These are phyloP conservation scores for Hypomecis atomaria DNA, from an alignment of 2,888 invertebrate species.

Conservation along the genomic window DNA sequence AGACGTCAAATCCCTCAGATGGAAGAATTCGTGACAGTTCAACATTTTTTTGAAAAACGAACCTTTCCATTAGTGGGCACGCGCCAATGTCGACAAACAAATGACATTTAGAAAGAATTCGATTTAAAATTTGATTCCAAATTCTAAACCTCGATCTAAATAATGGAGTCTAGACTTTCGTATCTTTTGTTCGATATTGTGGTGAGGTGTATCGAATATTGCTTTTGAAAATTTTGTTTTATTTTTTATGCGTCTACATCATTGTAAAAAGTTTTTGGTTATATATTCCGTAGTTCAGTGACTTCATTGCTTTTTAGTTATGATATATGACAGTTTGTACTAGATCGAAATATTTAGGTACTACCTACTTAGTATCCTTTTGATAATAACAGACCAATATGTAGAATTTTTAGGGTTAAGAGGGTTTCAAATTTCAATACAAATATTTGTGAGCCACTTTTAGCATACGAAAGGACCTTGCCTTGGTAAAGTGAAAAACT, in stretches of 20 bases:
- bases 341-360: too few relatives aligned
- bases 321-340: too few relatives aligned
- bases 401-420: too few relatives aligned
- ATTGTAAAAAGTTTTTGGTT: background rate
- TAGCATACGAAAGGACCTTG: too few relatives aligned
- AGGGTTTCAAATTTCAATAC: too few relatives aligned
- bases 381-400: too few relatives aligned
- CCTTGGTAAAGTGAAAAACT: too few relatives aligned
- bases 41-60: constrained; percentile 67
- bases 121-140: constrained; percentile 74
- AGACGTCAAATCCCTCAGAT: constrained; percentile 41
- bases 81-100: constrained; percentile 78
- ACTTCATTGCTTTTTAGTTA: too few relatives aligned
- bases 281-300: background rate
- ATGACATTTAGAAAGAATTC: constrained; percentile 77
- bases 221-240: background rate
- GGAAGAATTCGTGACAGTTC: constrained; percentile 60
- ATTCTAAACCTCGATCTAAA: constrained; percentile 71
- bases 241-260: background rate
- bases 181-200: constrained; percentile 25
- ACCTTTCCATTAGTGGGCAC: constrained; percentile 82
- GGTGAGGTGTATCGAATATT: constrained; percentile 5
- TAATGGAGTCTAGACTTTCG: constrained; percentile 79
- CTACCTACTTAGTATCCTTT: too few relatives aligned
- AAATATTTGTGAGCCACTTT: too few relatives aligned